A percentile compares a stretch with the other conserved stretches of the same genome.
Conservation (phyloP, 2,113 vertebrate genomes). For the Mionectes macconnelli region DNA sequence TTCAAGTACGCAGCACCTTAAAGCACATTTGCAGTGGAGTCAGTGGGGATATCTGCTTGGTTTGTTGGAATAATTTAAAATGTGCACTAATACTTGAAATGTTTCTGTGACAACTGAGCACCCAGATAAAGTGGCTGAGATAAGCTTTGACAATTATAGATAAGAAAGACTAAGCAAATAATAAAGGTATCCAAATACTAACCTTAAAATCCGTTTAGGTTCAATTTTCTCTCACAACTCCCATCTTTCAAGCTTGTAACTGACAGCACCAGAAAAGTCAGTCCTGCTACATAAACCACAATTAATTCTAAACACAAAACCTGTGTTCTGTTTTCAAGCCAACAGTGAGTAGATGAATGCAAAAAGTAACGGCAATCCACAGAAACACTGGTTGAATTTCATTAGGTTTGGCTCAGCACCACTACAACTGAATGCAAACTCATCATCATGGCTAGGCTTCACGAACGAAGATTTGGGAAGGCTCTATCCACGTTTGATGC, state of each 20-base stretch:
- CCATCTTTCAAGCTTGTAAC: background rate
- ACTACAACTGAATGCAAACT: background rate
- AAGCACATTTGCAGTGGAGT: background rate
- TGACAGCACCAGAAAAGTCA: background rate
- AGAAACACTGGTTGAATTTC: background rate
- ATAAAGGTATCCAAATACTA: background rate
- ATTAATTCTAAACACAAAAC: background rate
- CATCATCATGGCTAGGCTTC: too few relatives aligned
- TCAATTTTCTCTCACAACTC: background rate
- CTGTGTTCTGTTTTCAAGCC: background rate
- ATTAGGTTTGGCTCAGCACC: background rate
- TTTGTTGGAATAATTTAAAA: background rate
- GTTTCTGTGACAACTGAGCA: background rate
- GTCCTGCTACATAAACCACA: background rate
- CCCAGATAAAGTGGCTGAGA: background rate
- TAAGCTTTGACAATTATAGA: conserved; percentile 5
- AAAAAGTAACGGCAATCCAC: background rate
- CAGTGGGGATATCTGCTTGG: background rate
- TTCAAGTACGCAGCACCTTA: background rate
- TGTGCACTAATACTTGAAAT: background rate
- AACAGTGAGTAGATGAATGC: background rate
- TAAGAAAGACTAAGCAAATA: background rate
- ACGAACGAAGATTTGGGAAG: too few relatives aligned
- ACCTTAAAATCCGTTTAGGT: background rate
- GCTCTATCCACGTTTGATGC: too few relatives aligned